phyloP scores from a whole-genome alignment of 2,888 invertebrate species.

The Drosophila kambysellisi region DNA sequence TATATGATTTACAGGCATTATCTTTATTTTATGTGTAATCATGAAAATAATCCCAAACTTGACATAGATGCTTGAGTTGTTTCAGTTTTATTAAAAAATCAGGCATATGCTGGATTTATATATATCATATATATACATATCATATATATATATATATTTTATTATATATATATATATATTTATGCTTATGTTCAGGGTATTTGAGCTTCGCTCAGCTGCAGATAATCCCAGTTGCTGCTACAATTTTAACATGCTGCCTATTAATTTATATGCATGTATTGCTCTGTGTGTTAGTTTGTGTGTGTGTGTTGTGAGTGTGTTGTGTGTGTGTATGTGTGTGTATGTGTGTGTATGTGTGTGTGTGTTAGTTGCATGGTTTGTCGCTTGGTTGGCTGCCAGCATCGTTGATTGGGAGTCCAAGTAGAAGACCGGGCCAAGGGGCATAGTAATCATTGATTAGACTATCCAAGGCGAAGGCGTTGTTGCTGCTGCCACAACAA shows the following conservation, averaged over 20 bases:
- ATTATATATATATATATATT: too few species aligned
- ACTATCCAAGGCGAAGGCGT: conserved; percentile 58
- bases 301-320: conserved; percentile 17
- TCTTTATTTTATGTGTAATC: neutral
- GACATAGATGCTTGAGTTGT: neutral
- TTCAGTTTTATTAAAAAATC: neutral
- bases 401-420: conserved; percentile 53
- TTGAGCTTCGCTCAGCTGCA: neutral
- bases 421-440: conserved; percentile 51
- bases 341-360: conserved; percentile 3
- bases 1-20: neutral
- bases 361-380: conserved; percentile 40
- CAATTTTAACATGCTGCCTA: conserved; percentile 36
- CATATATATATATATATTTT: too few species aligned
- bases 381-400: conserved; percentile 33
- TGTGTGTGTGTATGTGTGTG: conserved; percentile 8
- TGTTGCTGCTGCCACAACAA: conserved; percentile 29
- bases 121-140: too few species aligned
- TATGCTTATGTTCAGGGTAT: conserved; percentile 14
- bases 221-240: conserved; percentile 7
- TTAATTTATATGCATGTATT: conserved; percentile 27
- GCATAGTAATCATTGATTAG: conserved; percentile 71
- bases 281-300: conserved; percentile 1
- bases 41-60: neutral
- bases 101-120: neutral